phyloP scores from a whole-genome alignment of 2,888 invertebrate species.

The Nymphalis urticae region DNA sequence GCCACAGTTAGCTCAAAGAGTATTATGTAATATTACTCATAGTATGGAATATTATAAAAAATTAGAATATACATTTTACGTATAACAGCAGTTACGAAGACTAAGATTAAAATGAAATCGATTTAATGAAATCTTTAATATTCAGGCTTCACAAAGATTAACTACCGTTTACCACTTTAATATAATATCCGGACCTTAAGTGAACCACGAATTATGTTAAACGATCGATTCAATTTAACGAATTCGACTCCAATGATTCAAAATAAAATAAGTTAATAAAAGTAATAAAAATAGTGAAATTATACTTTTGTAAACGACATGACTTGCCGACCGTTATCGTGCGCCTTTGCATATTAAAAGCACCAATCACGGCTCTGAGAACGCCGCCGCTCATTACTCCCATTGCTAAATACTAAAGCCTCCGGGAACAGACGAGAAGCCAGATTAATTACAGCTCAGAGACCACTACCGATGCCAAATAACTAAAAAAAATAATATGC shows the following conservation, averaged over 20 bases:
- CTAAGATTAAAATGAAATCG: neutral
- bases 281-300: conserved; percentile 5
- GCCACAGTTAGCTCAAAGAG: too few relatives aligned
- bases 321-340: conserved; percentile 40
- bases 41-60: too few relatives aligned
- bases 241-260: neutral
- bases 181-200: neutral
- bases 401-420: conserved; percentile 51
- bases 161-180: neutral
- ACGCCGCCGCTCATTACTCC: conserved; percentile 54
- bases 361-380: conserved; percentile 57
- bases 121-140: conserved; percentile 2
- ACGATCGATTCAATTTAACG: neutral
- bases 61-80: too few relatives aligned
- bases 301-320: conserved; percentile 35
- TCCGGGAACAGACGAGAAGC: conserved; percentile 46
- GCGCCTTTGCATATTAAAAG: conserved; percentile 62
- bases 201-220: neutral
- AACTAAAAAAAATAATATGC: conserved; percentile 44
- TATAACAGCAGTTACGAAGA: too few relatives aligned
- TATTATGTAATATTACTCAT: too few relatives aligned
- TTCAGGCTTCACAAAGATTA: neutral
- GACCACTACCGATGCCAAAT: conserved; percentile 41
- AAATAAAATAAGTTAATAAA: neutral
- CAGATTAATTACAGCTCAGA: conserved; percentile 60